Percentiles rank a stretch among this genome's conserved stretches.
Conservation (phyloP, 1,140 invertebrate genomes). For the Coptotermes formosanus region DNA sequence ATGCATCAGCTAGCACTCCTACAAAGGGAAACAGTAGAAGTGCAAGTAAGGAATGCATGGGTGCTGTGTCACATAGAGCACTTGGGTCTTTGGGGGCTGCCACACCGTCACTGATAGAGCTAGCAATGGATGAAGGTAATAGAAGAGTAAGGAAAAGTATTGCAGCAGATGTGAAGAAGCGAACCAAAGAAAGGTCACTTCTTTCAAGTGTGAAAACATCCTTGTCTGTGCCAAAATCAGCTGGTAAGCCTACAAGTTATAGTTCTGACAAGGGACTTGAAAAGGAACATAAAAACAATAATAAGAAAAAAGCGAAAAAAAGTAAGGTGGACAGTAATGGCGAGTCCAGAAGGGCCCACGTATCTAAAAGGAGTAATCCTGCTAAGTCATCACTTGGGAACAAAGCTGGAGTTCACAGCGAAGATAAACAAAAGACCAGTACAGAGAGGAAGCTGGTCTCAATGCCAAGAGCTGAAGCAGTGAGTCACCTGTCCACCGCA, state of each 20-base stretch:
- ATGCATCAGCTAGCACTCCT: not conserved
- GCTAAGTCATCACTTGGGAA: not conserved
- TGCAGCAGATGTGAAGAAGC: constrained; percentile 1
- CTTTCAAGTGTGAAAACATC: not conserved
- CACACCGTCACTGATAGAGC: not conserved
- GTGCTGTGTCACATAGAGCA: not conserved
- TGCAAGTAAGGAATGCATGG: not conserved
- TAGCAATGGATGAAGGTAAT: constrained; percentile 24
- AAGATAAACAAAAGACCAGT: constrained; percentile 42
- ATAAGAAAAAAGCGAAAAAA: constrained; percentile 38
- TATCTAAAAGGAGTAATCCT: not conserved
- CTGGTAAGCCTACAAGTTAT: not conserved
- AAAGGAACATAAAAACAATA: constrained; percentile 39
- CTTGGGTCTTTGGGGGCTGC: not conserved
- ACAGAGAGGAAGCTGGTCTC: constrained; percentile 18
- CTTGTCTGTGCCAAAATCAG: not conserved
- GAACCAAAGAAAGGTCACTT: not conserved
- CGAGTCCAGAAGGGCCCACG: not conserved
- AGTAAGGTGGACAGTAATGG: constrained; percentile 29
- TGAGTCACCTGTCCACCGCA: not conserved
- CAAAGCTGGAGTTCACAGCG: constrained; percentile 35
- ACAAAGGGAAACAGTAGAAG: not conserved
- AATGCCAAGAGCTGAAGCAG: constrained; percentile 2
- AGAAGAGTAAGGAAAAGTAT: constrained; percentile 22
- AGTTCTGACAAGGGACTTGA: constrained; percentile 41